Conservation (phyloP, 1,140 invertebrate genomes). For the Coelopa frigida region DNA sequence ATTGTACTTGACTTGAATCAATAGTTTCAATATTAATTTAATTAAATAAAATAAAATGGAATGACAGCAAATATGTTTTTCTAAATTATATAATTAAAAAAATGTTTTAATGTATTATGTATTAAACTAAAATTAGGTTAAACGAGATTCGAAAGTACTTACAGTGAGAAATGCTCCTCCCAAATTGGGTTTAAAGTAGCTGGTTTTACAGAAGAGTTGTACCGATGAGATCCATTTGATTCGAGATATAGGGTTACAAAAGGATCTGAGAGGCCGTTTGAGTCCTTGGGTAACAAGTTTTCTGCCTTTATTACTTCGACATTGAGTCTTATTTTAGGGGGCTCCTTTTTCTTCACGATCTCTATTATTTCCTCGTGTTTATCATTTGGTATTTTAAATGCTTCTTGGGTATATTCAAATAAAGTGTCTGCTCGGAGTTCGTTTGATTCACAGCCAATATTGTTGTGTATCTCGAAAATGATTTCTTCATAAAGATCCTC, state of each 20-base stretch:
- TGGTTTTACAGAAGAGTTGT: conserved; percentile 85
- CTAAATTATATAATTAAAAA: background rate
- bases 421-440: conserved; percentile 63
- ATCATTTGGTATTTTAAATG: conserved; percentile 74
- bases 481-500: conserved; percentile 90
- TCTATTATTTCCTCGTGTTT: conserved; percentile 63
- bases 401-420: conserved; percentile 77
- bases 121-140: conserved; percentile 2
- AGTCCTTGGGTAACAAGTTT: conserved; percentile 88
- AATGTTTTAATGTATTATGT: background rate
- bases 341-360: conserved; percentile 65
- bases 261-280: conserved; percentile 93
- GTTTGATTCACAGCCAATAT: conserved; percentile 71
- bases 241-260: conserved; percentile 80
- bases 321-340: conserved; percentile 87
- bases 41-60: background rate
- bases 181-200: conserved; percentile 84
- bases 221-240: conserved; percentile 65
- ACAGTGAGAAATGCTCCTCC: conserved; percentile 97
- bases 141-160: conserved; percentile 50
- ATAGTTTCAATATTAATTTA: no score
- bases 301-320: conserved; percentile 89
- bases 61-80: background rate
- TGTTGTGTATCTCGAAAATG: conserved; percentile 87
- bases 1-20: no score